phyloP scores from a whole-genome alignment of 30 jellyfish, hydroid and myxozoan species.

The Aurelia aurita region DNA sequence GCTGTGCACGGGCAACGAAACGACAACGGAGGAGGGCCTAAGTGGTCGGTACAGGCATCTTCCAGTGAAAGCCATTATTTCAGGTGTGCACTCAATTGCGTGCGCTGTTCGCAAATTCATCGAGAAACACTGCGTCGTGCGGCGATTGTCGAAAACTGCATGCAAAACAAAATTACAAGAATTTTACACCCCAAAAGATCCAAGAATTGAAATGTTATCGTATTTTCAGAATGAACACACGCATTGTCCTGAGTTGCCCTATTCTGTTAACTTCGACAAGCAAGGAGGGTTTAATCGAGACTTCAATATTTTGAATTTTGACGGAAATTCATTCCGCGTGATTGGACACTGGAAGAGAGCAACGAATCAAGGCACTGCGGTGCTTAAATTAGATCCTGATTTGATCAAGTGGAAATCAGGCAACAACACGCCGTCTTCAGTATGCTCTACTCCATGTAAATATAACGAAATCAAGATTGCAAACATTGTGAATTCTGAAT shows the following conservation, averaged over 20 bases:
- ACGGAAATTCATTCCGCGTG: neutral
- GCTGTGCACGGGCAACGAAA: neutral
- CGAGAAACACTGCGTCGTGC: conserved; percentile 14
- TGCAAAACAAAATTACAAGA: conserved; percentile 9
- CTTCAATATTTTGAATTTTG: conserved; percentile 13
- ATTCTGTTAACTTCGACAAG: conserved; percentile 16
- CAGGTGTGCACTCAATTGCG: conserved; percentile 28
- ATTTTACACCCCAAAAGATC: neutral
- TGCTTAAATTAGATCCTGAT: too few relatives aligned
- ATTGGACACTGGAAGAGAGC: neutral
- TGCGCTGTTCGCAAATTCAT: conserved; percentile 40
- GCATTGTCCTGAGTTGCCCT: neutral
- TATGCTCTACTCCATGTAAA: conserved; percentile 46
- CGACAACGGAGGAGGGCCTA: neutral
- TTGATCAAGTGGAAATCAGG: conserved; percentile 7
- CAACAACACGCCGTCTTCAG: conserved; percentile 13
- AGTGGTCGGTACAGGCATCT: conserved; percentile 1
- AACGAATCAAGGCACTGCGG: too few relatives aligned
- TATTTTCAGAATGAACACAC: neutral
- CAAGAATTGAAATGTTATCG: conserved; percentile 2
- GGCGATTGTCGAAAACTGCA: neutral
- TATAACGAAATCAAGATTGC: conserved; percentile 19
- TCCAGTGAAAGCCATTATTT: conserved; percentile 5
- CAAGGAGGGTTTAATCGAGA: neutral
- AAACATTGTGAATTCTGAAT: conserved; percentile 13